phyloP scores from a whole-genome alignment of 2,797 vertebrate genomes.

The Merluccius polli region DNA sequence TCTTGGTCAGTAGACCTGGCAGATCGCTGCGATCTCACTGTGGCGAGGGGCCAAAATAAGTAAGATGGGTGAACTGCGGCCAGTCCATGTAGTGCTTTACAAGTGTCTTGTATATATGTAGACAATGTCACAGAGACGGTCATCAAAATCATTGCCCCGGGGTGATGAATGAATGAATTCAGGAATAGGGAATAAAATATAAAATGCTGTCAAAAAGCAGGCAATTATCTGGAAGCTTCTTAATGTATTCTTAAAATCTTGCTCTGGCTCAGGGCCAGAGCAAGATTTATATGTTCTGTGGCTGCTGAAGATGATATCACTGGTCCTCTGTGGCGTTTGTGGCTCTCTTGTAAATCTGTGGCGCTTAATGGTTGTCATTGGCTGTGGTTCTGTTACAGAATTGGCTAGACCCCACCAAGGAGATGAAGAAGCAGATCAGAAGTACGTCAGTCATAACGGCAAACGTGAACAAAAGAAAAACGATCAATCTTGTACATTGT shows the following conservation, averaged over 20 bases:
- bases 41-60: too few species aligned
- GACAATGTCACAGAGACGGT: background rate
- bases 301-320: background rate
- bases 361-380: slow-evolving; percentile 11
- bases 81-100: too few species aligned
- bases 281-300: background rate
- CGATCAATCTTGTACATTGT: too few species aligned
- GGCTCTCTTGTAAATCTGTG: background rate
- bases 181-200: background rate
- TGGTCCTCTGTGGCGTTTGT: background rate
- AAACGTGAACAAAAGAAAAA: background rate
- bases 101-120: too few species aligned
- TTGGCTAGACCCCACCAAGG: slow-evolving; percentile 95
- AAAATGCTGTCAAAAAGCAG: background rate
- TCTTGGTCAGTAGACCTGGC: background rate
- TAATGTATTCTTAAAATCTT: too few species aligned
- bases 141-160: background rate
- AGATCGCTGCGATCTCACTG: background rate
- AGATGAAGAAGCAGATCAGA: slow-evolving; percentile 96
- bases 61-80: too few species aligned
- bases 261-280: background rate
- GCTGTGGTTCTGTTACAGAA: slow-evolving; percentile 77
- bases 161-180: background rate
- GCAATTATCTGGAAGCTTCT: slow-evolving; percentile 1
- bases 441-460: slow-evolving; percentile 73